A percentile compares a stretch with the other conserved stretches of the same genome.
phyloP scores from a whole-genome alignment of 2,888 invertebrate species.

The Caenorhabditis angaria region DNA sequence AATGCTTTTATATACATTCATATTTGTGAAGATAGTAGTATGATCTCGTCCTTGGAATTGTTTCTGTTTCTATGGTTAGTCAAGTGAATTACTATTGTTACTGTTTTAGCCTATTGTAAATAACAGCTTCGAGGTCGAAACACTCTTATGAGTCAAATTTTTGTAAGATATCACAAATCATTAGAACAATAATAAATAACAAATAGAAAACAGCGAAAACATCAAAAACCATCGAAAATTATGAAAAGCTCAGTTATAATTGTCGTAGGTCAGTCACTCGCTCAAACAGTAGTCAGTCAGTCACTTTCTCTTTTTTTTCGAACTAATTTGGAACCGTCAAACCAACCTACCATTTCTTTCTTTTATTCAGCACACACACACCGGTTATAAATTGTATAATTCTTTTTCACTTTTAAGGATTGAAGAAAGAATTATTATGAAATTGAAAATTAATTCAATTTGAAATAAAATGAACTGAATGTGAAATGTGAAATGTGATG shows the following conservation, averaged over 20 bases:
- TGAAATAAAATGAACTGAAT: too few species aligned
- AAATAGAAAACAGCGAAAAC: not conserved
- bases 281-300: too few species aligned
- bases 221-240: not conserved
- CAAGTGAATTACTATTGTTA: not conserved
- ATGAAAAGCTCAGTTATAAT: not conserved
- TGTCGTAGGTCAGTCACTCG: not conserved
- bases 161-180: too few species aligned
- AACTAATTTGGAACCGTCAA: not conserved
- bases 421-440: not conserved
- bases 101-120: not conserved
- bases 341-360: not conserved
- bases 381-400: not conserved
- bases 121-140: not conserved
- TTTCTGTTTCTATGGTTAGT: not conserved
- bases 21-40: too few species aligned
- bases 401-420: slow-evolving; percentile 1
- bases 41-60: slow-evolving; percentile 4
- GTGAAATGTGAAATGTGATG: too few species aligned
- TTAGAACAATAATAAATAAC: not conserved
- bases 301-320: not conserved
- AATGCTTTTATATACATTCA: not conserved
- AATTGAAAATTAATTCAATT: not conserved
- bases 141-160: not conserved
- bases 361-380: not conserved